Percentiles rank a stretch among this genome's conserved stretches.
Evolutionary conservation across 1,140 invertebrate species (phyloP).

Genomic region (Aphis craccivora): DNA sequence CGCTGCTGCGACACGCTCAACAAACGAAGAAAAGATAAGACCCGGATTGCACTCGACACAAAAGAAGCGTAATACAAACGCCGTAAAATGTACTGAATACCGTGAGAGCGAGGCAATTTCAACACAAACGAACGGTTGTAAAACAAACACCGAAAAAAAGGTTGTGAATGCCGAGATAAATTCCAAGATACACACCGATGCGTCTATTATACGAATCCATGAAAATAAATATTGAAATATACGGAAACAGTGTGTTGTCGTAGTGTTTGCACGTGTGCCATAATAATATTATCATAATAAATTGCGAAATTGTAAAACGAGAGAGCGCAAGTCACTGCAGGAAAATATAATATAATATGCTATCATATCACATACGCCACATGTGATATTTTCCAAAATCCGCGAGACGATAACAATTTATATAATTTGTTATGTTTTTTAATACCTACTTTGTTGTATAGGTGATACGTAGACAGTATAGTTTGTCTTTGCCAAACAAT

Average conservation of each 20-base stretch:
- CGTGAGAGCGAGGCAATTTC: neutral
- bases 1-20: neutral
- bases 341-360: no score
- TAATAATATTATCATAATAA: no score
- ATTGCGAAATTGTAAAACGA: no score
- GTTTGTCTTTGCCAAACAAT: no score
- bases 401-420: no score
- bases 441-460: no score
- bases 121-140: constrained; percentile 7
- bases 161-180: neutral
- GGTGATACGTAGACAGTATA: no score
- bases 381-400: no score
- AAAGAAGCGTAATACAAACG: neutral
- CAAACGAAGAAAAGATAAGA: constrained; percentile 7
- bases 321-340: no score
- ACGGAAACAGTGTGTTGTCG: neutral
- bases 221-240: neutral
- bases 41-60: neutral
- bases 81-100: constrained; percentile 15
- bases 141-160: constrained; percentile 8
- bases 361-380: no score
- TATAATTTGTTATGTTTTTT: no score
- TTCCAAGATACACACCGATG: neutral
- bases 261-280: no score
- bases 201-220: neutral